These are phyloP conservation scores for Samia ricini DNA, from an alignment of 1,140 invertebrate genomes.

Conservation along the genomic window DNA sequence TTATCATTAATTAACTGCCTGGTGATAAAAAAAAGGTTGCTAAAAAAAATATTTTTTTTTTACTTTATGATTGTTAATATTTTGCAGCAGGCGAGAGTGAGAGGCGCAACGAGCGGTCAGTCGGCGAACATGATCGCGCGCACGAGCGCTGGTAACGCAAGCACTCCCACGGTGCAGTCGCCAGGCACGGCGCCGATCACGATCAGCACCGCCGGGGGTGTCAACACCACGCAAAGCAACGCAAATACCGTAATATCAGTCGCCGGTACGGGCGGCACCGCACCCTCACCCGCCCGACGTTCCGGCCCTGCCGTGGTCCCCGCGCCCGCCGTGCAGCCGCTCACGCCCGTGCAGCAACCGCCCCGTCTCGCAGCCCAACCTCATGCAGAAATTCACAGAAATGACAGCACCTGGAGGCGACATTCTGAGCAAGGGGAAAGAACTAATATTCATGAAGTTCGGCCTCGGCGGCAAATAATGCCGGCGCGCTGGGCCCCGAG, in stretches of 20 bases:
- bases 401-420: constrained; percentile 89
- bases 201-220: constrained; percentile 51
- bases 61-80: constrained; percentile 1
- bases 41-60: no score
- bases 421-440: constrained; percentile 93
- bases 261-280: constrained; percentile 37
- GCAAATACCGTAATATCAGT: constrained; percentile 44
- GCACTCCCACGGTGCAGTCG: constrained; percentile 61
- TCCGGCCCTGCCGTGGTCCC: constrained; percentile 81
- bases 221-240: constrained; percentile 53
- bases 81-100: constrained; percentile 64
- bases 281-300: constrained; percentile 48
- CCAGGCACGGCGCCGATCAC: constrained; percentile 40
- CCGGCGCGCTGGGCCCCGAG: constrained; percentile 47
- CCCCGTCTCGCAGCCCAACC: constrained; percentile 80
- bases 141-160: constrained; percentile 71
- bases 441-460: constrained; percentile 94
- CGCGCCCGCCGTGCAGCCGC: constrained; percentile 55
- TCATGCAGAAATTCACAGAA: constrained; percentile 90
- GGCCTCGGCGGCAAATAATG: constrained; percentile 89
- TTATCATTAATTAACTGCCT: background rate
- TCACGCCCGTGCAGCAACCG: constrained; percentile 48
- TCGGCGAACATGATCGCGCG: constrained; percentile 68
- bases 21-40: background rate
- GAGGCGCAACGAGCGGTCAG: constrained; percentile 65